Evolutionary conservation across 1,140 invertebrate species (phyloP).

Genomic region (Battus philenor): DNA sequence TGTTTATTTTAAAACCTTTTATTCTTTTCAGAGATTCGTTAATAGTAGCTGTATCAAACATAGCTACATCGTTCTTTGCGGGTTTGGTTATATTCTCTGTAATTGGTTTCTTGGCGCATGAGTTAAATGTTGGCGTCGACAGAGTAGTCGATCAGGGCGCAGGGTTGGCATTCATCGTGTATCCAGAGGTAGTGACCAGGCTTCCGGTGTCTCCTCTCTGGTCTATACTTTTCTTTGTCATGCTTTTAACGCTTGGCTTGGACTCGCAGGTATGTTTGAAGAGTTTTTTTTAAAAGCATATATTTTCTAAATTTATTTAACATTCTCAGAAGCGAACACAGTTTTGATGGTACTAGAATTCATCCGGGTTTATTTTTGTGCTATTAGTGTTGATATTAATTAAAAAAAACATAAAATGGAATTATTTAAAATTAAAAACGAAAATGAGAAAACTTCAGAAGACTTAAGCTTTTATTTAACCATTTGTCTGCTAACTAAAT

Average conservation of each 20-base stretch:
- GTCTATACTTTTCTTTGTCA: constrained; percentile 91
- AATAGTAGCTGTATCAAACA: constrained; percentile 86
- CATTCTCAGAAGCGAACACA: too few relatives aligned
- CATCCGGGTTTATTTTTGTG: too few relatives aligned
- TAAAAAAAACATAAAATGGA: too few relatives aligned
- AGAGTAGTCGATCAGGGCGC: constrained; percentile 86
- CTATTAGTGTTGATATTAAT: too few relatives aligned
- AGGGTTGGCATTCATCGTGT: constrained; percentile 90
- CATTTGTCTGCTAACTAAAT: too few relatives aligned
- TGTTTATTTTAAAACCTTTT: too few relatives aligned
- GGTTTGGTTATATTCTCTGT: constrained; percentile 88
- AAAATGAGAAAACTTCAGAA: too few relatives aligned
- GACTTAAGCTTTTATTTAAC: too few relatives aligned
- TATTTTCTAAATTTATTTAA: too few relatives aligned
- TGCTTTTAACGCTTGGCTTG: constrained; percentile 86
- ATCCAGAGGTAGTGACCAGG: constrained; percentile 89
- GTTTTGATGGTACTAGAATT: too few relatives aligned
- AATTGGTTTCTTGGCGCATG: constrained; percentile 86
- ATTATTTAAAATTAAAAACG: too few relatives aligned
- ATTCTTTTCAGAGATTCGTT: constrained; percentile 80
- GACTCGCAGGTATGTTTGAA: constrained; percentile 80
- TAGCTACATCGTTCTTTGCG: constrained; percentile 86
- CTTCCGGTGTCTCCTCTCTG: constrained; percentile 88
- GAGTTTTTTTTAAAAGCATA: too few relatives aligned
- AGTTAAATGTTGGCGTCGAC: constrained; percentile 82